A percentile compares a stretch with the other conserved stretches of the same genome.
These are phyloP conservation scores for Myotis brandtii DNA, from an alignment of 2,113 vertebrate species.

Conservation along the genomic window DNA sequence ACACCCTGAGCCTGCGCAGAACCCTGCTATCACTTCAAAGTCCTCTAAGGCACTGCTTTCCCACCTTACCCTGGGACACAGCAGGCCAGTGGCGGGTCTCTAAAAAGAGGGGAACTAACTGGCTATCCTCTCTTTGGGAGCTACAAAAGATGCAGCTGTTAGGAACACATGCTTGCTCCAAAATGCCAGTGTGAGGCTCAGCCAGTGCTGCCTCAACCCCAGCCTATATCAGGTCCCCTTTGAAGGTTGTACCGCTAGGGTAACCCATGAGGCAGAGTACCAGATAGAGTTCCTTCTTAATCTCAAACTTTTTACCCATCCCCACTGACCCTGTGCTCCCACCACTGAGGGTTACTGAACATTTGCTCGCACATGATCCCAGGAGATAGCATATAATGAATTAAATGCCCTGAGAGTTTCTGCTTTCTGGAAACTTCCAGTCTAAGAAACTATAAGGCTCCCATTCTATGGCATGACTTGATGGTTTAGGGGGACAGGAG, in stretches of 20 bases:
- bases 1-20: neutral
- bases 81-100: neutral
- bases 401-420: neutral
- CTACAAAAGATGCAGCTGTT: conserved; percentile 34
- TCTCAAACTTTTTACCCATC: neutral
- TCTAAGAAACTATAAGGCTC: neutral
- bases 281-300: neutral
- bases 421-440: conserved; percentile 45
- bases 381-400: neutral
- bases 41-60: neutral
- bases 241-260: neutral
- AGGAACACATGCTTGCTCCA: neutral
- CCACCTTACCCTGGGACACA: neutral
- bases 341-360: neutral
- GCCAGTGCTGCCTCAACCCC: neutral
- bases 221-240: neutral
- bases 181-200: neutral
- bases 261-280: neutral
- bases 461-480: neutral
- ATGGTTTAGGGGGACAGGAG: neutral
- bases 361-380: neutral
- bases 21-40: neutral
- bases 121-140: neutral
- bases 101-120: neutral
- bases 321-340: neutral